These are phyloP conservation scores for Platycercus adscitus DNA, from an alignment of 2,113 vertebrate genomes.

Conservation along the genomic window DNA sequence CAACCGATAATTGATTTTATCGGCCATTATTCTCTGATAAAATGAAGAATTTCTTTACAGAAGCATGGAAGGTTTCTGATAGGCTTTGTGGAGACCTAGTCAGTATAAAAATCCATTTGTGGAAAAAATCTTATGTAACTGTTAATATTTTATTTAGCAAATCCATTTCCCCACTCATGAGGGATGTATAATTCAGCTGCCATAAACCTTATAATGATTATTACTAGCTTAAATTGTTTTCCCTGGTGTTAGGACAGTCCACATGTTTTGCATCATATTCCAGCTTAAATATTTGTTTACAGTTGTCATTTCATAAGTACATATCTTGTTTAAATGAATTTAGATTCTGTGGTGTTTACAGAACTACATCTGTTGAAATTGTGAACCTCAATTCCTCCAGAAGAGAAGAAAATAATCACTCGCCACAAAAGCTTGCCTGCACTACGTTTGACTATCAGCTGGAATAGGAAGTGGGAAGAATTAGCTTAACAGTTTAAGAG, in stretches of 20 bases:
- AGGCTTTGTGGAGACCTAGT: not conserved
- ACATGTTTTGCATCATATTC: not conserved
- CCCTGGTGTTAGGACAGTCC: not conserved
- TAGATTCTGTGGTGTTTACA: not conserved
- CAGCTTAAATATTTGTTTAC: not conserved
- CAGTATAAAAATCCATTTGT: not conserved
- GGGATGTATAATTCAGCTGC: not conserved
- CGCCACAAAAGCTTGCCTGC: not conserved
- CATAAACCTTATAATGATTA: not conserved
- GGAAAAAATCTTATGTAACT: not conserved
- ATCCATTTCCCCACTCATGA: not conserved
- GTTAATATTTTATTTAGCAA: not conserved
- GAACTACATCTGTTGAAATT: not conserved
- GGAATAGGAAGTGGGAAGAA: not conserved
- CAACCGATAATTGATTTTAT: not conserved
- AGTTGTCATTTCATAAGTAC: not conserved
- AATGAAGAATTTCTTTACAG: not conserved
- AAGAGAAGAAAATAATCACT: not conserved
- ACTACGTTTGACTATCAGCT: not conserved
- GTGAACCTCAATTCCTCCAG: not conserved
- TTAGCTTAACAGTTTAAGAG: not conserved
- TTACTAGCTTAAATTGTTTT: not conserved
- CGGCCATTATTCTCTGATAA: not conserved
- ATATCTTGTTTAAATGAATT: not conserved
- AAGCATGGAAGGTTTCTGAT: not conserved